Base-by-base conservation (phyloP, 2,888 invertebrate genomes). In the Phaonia tiefii region DNA sequence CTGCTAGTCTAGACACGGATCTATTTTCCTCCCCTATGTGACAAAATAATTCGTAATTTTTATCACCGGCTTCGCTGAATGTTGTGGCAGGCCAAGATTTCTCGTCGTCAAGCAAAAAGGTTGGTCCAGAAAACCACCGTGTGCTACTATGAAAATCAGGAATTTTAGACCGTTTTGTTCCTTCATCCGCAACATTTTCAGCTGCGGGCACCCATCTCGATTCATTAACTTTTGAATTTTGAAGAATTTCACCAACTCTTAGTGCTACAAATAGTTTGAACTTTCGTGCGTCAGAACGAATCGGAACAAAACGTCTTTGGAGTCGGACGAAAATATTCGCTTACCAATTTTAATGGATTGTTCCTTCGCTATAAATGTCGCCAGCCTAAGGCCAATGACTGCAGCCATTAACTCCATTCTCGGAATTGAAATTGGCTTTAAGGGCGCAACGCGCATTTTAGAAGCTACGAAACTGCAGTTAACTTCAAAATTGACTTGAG, bases 381-480 rank as follows among this genome's bases (percentile, higher is more conserved):
- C 44, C 44, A 44, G 13, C 11, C 44, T 44, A 8, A 44, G 44
- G 15, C 56, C 65, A 46, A 65, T 42, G 15, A 74, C 74, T 26
- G 65, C 54, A 0, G 65, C 51, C 15, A 56, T 54, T 5, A 66
- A 25, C 26, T 74, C 74, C 22, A 74, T 10, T 1, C 74, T 54
- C 11, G 66, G 56, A 1, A 66, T 56, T 44, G 66, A 26, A 8
- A 44, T 46, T 1, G 17, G 7, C 22, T 51, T 5, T 13, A 46
- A 46, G 10, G 46, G 46, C 46, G 46, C 46, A n/a, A 17, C 22
- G 11, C 60, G 58, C 3, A 63, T 72, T 37, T 72, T 71, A 10
- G 58, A 56, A 10, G 58, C n/a, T 25, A 71, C 37, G 10, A 42
- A 58, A 25, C 56, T 42, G 13, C 8, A 22, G 42, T 11, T 5